Evolutionary conservation across 2,888 invertebrate genomes (phyloP).

Genomic region (Cantharis rufa): DNA sequence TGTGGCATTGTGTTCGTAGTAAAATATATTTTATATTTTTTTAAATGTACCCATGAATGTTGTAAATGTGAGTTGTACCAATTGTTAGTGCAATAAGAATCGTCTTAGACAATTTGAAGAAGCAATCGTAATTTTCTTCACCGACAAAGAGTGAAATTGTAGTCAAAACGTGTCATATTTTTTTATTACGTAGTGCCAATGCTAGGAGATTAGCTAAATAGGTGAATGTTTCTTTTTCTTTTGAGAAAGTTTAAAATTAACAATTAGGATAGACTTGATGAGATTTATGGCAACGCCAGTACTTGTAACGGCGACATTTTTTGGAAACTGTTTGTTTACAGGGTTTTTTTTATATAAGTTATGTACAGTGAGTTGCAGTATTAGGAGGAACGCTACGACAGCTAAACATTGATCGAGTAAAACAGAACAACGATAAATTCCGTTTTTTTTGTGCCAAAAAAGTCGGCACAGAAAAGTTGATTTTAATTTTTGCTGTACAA

Average conservation of each 20-base stretch:
- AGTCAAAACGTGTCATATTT: conserved; percentile 22
- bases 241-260: neutral
- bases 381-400: neutral
- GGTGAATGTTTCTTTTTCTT: neutral
- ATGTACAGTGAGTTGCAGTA: neutral
- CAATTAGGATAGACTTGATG: neutral
- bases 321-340: neutral
- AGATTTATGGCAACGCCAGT: neutral
- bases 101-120: neutral
- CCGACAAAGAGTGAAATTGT: neutral
- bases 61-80: neutral
- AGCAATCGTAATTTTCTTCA: neutral
- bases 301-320: neutral
- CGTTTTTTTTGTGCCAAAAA: neutral
- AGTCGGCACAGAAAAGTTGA: neutral
- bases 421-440: neutral
- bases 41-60: neutral
- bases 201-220: conserved; percentile 13
- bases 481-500: neutral
- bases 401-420: neutral
- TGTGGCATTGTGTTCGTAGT: neutral
- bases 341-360: neutral
- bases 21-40: neutral
- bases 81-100: neutral
- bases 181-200: conserved; percentile 25